These are phyloP conservation scores for Rhodeus uyekii DNA, from an alignment of 2,797 vertebrate species.

Conservation along the genomic window DNA sequence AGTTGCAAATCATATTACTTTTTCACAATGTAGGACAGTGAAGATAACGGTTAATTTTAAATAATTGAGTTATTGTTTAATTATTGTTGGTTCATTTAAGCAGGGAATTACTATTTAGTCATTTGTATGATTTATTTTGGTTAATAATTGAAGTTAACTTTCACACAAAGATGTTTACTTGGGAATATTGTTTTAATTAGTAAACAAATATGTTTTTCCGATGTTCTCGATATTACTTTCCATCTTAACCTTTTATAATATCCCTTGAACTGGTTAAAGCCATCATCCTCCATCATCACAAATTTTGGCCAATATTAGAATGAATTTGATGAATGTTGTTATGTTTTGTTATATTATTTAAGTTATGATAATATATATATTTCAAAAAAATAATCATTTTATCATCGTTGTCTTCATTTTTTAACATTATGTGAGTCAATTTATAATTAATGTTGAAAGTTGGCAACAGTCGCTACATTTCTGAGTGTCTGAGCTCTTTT, in stretches of 20 bases:
- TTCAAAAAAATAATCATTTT: neutral
- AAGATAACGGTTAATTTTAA: neutral
- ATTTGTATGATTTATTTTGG: no score
- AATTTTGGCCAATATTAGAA: neutral
- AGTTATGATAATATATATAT: neutral
- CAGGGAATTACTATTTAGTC: no score
- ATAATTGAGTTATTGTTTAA: neutral
- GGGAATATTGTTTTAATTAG: neutral
- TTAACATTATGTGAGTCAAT: neutral
- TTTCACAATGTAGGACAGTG: neutral
- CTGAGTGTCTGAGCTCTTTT: neutral
- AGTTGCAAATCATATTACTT: neutral
- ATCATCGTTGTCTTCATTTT: no score
- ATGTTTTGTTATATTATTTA: neutral
- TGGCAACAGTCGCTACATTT: neutral
- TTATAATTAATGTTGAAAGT: neutral
- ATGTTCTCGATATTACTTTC: neutral
- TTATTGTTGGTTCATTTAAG: no score
- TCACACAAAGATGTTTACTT: neutral
- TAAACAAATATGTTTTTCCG: neutral
- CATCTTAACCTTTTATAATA: neutral
- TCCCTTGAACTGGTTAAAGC: neutral
- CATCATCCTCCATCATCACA: neutral
- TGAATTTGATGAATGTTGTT: neutral
- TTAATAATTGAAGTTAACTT: no score